Evolutionary conservation across 2,113 vertebrate species (phyloP), one percentile per base, ranked within the genome.

Genomic region (Pelvicachromis taeniatus): DNA sequence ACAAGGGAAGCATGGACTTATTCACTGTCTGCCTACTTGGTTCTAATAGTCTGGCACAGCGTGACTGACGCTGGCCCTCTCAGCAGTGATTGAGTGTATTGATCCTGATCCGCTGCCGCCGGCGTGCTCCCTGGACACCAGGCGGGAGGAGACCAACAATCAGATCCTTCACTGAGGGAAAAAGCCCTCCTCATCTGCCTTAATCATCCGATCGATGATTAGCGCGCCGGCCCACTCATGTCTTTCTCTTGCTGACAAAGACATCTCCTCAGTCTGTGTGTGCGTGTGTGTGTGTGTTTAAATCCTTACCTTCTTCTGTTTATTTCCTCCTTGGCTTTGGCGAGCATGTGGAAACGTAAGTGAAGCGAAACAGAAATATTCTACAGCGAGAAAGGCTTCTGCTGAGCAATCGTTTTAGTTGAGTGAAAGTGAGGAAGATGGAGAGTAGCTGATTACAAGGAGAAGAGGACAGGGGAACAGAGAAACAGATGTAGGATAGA

Each of bases 151-250:
- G 96, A 97, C 96, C 97, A 95, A 97, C 96, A 97, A 97, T 98
- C 97, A 98, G 96, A 97, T 95, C 96, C 95, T 97, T 97, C 93
- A 96, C 96, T 96, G 97, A 96, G 96, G 97, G 96, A 96, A 90
- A 92, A 97, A 97, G 96, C 97, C 97, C 93, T 97, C 96, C 97
- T 98, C 97, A 98, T 98, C 97, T 97, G 96, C 96, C 96, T 98
- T 98, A 98, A 98, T 98, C 97, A 97, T 96, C 96, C 96, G 96
- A 97, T 98, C 97, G 80, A 98, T 98, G 97, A 97, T 97, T 97
- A 96, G 95, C 95, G 96, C 81, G 95, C 88, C 96, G 97, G 94
- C 96, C 93, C 96, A 93, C 94, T 93, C 94, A 61, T 94, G 85
- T 97, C 97, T 93, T 78, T 89, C 91, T 91, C 93, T 84, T 96